Evolutionary conservation across 2,797 vertebrate species (phyloP).

Genomic region (Acanthurus leucopareius): DNA sequence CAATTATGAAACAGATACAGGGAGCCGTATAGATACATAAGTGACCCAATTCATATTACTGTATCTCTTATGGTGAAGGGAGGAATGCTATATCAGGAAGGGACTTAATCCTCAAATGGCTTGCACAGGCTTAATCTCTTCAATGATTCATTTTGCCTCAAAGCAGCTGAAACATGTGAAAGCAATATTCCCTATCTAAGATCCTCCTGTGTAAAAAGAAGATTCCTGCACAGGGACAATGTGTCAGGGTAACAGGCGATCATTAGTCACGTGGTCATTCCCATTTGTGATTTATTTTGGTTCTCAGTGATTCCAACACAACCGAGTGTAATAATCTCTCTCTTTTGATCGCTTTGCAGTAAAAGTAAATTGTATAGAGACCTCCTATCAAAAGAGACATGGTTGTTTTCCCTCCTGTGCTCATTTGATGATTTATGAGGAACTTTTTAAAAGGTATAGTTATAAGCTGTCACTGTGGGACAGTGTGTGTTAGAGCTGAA

Average conservation of each 20-base stretch:
- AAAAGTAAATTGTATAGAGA: conserved; percentile 43
- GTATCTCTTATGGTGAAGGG: conserved; percentile 56
- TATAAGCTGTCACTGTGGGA: conserved; percentile 35
- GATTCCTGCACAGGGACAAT: conserved; percentile 43
- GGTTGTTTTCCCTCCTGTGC: conserved; percentile 41
- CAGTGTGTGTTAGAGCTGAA: conserved; percentile 32
- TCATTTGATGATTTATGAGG: conserved; percentile 60
- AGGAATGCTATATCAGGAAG: conserved; percentile 68
- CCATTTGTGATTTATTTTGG: conserved; percentile 36
- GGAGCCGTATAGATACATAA: conserved; percentile 49
- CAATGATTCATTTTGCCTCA: conserved; percentile 80
- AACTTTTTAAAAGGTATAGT: conserved; percentile 38
- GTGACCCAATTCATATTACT: conserved; percentile 69
- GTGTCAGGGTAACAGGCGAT: conserved; percentile 38
- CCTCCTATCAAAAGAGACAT: conserved; percentile 8
- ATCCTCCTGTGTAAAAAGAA: conserved; percentile 38
- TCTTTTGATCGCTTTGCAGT: conserved; percentile 49
- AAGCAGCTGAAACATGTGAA: conserved; percentile 80
- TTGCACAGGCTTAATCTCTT: conserved; percentile 79
- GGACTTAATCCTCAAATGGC: conserved; percentile 79
- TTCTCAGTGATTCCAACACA: conserved; percentile 28
- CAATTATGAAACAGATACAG: conserved; percentile 24
- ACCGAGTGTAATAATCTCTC: conserved; percentile 19
- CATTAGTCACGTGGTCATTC: conserved; percentile 41
- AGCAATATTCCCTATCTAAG: conserved; percentile 73